phyloP scores from a whole-genome alignment of 2,797 vertebrate genomes.

The Taeniopygia guttata region DNA sequence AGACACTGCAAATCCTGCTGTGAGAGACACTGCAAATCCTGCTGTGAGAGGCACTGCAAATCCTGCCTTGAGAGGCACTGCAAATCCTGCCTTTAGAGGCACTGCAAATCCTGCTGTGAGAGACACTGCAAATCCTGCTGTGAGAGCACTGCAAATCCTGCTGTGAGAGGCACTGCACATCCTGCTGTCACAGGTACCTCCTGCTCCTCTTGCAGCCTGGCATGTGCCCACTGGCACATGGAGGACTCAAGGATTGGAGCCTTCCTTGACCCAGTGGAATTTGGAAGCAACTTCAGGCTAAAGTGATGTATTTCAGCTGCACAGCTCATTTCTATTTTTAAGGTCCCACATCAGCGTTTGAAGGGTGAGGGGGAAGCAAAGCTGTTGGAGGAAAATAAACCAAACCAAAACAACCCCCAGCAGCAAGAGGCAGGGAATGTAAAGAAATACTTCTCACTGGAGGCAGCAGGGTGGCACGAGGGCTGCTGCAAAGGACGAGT shows the following conservation, averaged over 20 bases:
- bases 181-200: background rate
- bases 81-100: background rate
- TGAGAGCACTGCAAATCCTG: accelerated
- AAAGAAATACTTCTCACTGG: background rate
- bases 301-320: accelerated
- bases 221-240: accelerated
- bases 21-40: accelerated
- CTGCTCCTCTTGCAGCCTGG: background rate
- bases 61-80: accelerated
- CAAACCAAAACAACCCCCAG: background rate
- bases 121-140: no score
- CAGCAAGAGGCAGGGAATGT: background rate
- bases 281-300: background rate
- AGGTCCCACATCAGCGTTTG: background rate
- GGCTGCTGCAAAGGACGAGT: background rate
- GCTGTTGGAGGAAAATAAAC: background rate
- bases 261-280: background rate
- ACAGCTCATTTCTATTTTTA: slow-evolving; percentile 1
- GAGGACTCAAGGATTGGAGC: accelerated
- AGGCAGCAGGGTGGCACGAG: accelerated
- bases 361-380: background rate
- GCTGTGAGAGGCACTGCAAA: background rate
- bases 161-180: background rate
- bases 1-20: no score
- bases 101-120: background rate